phyloP scores from a whole-genome alignment of 1,140 invertebrate genomes.

The Papilio polytes region DNA sequence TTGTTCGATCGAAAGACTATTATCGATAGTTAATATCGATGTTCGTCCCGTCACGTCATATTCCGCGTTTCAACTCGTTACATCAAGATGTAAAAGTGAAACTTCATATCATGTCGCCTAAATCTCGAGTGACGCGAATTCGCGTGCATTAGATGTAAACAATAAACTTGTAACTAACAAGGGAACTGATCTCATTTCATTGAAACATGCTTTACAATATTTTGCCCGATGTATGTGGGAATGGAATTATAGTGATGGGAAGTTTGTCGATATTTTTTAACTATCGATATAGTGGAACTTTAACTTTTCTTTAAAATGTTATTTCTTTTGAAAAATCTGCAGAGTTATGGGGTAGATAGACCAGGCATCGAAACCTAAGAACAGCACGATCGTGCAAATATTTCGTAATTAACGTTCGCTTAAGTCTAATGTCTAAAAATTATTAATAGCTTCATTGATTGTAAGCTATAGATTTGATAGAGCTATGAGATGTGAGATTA shows the following conservation, averaged over 20 bases:
- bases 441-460: neutral
- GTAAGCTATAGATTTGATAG: neutral
- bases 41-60: neutral
- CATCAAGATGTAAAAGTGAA: conserved; percentile 23
- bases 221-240: conserved; percentile 14
- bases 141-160: conserved; percentile 36
- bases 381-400: neutral
- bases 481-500: neutral
- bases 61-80: neutral
- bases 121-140: conserved; percentile 21
- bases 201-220: conserved; percentile 25
- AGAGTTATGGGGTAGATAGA: neutral
- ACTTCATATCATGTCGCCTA: conserved; percentile 19
- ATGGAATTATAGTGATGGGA: conserved; percentile 5
- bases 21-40: neutral
- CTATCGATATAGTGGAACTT: neutral
- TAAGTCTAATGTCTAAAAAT: neutral
- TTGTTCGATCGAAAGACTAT: neutral
- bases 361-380: neutral
- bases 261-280: neutral
- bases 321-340: no score
- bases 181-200: conserved; percentile 24
- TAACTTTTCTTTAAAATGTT: no score
- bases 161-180: conserved; percentile 32
- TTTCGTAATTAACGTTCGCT: neutral